These are phyloP conservation scores for Bombylius discolor DNA, from an alignment of 2,888 invertebrate genomes.

Conservation along the genomic window DNA sequence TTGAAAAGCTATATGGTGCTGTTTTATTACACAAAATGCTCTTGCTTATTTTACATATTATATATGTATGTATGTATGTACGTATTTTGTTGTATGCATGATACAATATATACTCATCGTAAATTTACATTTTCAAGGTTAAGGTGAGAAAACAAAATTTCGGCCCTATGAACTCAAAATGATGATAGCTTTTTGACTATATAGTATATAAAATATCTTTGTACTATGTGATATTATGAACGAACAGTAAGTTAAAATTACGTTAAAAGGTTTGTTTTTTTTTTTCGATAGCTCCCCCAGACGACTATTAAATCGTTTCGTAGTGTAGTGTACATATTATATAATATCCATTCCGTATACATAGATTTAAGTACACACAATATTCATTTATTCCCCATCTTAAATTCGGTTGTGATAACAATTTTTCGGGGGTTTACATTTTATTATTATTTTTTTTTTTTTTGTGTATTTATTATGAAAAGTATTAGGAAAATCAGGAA, in stretches of 20 bases:
- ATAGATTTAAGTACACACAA: too few species aligned
- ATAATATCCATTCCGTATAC: too few species aligned
- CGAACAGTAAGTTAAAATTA: too few species aligned
- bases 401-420: background rate
- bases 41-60: too few species aligned
- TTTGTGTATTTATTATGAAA: background rate
- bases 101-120: background rate
- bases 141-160: slow-evolving; percentile 6
- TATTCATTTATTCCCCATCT: background rate
- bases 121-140: slow-evolving; percentile 15
- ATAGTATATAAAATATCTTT: too few species aligned
- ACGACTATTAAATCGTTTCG: background rate
- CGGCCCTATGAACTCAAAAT: background rate
- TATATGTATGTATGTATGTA: too few species aligned
- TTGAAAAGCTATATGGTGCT: too few species aligned
- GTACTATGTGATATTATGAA: too few species aligned
- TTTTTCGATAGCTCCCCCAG: background rate
- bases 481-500: background rate
- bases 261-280: background rate
- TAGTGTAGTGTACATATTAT: too few species aligned
- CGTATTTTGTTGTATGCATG: too few species aligned
- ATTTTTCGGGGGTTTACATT: background rate
- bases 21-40: too few species aligned
- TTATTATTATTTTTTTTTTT: background rate
- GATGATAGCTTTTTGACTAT: too few species aligned